These are phyloP conservation scores for Amblyjoppa proteus DNA, from an alignment of 2,888 invertebrate species.

Conservation along the genomic window DNA sequence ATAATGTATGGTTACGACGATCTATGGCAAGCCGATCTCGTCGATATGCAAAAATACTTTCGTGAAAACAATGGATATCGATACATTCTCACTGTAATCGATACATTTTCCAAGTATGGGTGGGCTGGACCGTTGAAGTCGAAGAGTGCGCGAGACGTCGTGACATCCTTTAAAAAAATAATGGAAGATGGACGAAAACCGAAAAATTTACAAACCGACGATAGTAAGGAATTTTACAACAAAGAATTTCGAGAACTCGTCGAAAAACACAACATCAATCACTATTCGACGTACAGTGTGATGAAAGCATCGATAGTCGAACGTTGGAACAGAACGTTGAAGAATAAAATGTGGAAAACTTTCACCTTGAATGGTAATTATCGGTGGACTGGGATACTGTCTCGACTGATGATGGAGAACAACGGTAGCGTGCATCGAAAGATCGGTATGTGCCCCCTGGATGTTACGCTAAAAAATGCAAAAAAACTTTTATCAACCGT, in stretches of 20 bases:
- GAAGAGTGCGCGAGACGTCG: constrained; percentile 76
- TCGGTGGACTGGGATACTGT: constrained; percentile 66
- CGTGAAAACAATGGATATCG: constrained; percentile 77
- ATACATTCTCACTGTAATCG: constrained; percentile 81
- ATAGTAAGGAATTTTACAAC: constrained; percentile 71
- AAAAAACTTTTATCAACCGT: constrained; percentile 18
- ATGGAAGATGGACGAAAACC: constrained; percentile 40
- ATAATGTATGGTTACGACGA: constrained; percentile 81
- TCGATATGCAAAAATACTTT: constrained; percentile 77
- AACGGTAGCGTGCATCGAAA: constrained; percentile 78
- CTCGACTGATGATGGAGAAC: constrained; percentile 69
- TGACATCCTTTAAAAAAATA: constrained; percentile 64
- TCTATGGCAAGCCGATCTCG: constrained; percentile 84
- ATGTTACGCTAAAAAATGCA: constrained; percentile 76
- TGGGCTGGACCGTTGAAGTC: constrained; percentile 80
- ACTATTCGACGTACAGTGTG: constrained; percentile 70
- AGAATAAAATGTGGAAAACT: constrained; percentile 72
- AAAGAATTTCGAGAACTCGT: constrained; percentile 46
- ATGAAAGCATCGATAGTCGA: constrained; percentile 77
- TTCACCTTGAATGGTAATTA: constrained; percentile 66
- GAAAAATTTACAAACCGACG: constrained; percentile 68
- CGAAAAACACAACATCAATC: constrained; percentile 58
- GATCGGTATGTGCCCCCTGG: constrained; percentile 75
- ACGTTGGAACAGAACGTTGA: constrained; percentile 73
- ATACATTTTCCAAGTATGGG: constrained; percentile 82